Base-by-base conservation (phyloP, 2,888 invertebrate species). In the Mimumesa dahlbomi region DNA sequence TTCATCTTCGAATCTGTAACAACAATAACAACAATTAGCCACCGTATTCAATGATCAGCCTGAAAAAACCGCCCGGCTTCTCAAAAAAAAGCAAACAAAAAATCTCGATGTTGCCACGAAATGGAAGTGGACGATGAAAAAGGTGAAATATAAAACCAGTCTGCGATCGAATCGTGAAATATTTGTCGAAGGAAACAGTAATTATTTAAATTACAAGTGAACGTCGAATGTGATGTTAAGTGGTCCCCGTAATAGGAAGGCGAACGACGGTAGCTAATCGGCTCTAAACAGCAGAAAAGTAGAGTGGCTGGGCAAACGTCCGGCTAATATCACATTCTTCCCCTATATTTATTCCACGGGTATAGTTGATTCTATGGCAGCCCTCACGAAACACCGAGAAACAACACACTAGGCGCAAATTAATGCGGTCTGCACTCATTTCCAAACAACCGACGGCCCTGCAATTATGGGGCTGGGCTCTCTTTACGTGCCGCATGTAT, bases 1-100 rank as follows among this genome's bases (percentile, higher is more conserved):
- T 86, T 87, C 88, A 88, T 88, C 81, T 87, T 88, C 74, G 71
- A 49, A 77, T 79, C 78, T 79, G 62, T 2, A 77, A 80, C 45
- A 42, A 57, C 54, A 50, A 19, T 11, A 11, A 29, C 4, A 22
- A 22, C 11, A 25, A 25, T 29, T 43, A 52, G 5, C 14, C 16
- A 13, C 11, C 11, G 19, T 19, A 14, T 45, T 3, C 4, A n/a
- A 25, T 19, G 9, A 9, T 21, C 2, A n/a, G 1, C 11, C 1
- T n/a, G n/a, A 1, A 4, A 11, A n/a, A n/a, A n/a, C n/a, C n/a
- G n/a, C n/a, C n/a, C n/a, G n/a, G n/a, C n/a, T n/a, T n/a, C n/a
- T n/a, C n/a, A n/a, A n/a, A n/a, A n/a, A n/a, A n/a, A n/a, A n/a
- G n/a, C n/a, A n/a, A n/a, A n/a, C n/a, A n/a, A n/a, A n/a, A n/a